A percentile compares a stretch with the other conserved stretches of the same genome.
Evolutionary conservation across 23 tunicate species (phyloP).

Genomic region (Ciona savignyi): DNA sequence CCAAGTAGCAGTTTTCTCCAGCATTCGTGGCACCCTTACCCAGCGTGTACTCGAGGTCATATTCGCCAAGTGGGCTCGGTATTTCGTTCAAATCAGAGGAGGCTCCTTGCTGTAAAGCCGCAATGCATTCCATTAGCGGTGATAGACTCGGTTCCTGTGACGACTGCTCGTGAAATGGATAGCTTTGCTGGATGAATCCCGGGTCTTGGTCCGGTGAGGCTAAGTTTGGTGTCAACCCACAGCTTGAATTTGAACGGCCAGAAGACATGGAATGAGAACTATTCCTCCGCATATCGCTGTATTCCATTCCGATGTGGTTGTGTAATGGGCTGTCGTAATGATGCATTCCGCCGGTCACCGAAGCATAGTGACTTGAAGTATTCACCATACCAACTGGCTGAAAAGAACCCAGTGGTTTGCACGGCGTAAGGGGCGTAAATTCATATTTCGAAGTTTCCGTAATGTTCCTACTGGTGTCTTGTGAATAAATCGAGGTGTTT

Average conservation of each 20-base stretch:
- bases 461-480: neutral
- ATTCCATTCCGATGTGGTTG: neutral
- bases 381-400: neutral
- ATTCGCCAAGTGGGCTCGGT: constrained; percentile 10
- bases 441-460: neutral
- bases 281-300: constrained; percentile 20
- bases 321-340: neutral
- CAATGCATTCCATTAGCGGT: constrained; percentile 27
- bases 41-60: neutral
- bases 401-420: neutral
- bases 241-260: constrained; percentile 44
- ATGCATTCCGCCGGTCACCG: neutral
- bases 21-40: neutral
- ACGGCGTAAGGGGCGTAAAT: neutral
- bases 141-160: constrained; percentile 34
- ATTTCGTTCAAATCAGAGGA: constrained; percentile 1
- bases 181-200: neutral
- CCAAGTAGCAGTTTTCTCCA: neutral
- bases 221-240: constrained; percentile 24
- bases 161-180: constrained; percentile 10
- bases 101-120: neutral
- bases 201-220: constrained; percentile 35
- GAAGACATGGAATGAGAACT: constrained; percentile 50
- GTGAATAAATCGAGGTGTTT: neutral
- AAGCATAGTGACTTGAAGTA: neutral